Conservation (phyloP, 2,888 invertebrate species). For the Xestoiulus laeticollis region DNA sequence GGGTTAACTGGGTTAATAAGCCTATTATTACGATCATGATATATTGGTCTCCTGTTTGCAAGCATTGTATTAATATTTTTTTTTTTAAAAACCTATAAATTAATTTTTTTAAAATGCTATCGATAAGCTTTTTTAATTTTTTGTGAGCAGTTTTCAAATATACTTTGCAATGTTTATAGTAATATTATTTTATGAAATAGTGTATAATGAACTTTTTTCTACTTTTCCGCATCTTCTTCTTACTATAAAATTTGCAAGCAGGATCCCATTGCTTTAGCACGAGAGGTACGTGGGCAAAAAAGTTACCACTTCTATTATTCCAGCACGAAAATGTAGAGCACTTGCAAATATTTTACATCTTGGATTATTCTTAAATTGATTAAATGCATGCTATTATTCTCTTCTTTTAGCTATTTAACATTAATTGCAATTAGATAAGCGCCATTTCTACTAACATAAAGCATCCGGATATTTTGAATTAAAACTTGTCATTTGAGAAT, state of each 20-base stretch:
- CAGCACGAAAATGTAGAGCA: background rate
- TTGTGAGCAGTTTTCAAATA: too few species aligned
- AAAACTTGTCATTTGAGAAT: background rate
- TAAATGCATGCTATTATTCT: background rate
- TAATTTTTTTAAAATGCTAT: background rate
- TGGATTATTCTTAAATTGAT: background rate
- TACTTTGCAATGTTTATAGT: too few species aligned
- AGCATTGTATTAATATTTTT: background rate
- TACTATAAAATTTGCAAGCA: conserved; percentile 27
- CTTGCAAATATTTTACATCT: background rate
- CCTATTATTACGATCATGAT: background rate
- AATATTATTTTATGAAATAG: too few species aligned
- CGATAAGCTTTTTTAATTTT: background rate
- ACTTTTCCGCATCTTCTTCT: background rate
- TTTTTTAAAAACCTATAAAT: background rate
- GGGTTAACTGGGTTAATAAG: too few species aligned
- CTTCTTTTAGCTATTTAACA: background rate
- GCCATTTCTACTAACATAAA: too few species aligned
- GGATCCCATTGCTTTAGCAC: conserved; percentile 39
- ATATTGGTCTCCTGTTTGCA: conserved; percentile 4
- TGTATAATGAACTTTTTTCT: too few species aligned
- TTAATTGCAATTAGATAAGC: too few species aligned
- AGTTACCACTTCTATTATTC: background rate
- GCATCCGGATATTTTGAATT: too few species aligned
- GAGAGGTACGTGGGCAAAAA: conserved; percentile 25